Percentiles rank a stretch among this genome's conserved stretches.
Evolutionary conservation across 2,888 invertebrate genomes (phyloP).

Genomic region (Stenodera caucasica): DNA sequence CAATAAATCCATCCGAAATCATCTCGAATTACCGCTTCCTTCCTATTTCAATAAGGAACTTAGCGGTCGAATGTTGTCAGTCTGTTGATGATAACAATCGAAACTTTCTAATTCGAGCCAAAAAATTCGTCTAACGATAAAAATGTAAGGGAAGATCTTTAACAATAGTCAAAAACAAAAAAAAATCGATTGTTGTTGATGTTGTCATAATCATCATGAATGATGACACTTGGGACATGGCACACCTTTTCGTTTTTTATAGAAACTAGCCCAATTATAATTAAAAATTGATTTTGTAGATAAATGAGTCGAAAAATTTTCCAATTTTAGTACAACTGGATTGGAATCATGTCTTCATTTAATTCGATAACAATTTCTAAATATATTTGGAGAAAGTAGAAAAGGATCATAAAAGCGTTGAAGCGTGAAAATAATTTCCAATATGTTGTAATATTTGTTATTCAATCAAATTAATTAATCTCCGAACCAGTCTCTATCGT

Average conservation of each 20-base stretch:
- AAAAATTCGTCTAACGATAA: no score
- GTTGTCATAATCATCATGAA: slow-evolving; percentile 38
- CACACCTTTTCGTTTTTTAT: slow-evolving; percentile 37
- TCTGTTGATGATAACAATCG: slow-evolving; percentile 17
- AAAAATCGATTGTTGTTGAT: slow-evolving; percentile 40
- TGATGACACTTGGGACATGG: slow-evolving; percentile 48
- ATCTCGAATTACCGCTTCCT: slow-evolving; percentile 36
- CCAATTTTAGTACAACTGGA: no score
- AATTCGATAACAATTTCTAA: not conserved
- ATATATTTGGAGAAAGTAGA: not conserved
- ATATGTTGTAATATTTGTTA: no score
- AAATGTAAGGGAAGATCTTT: no score
- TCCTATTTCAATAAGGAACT: slow-evolving; percentile 31
- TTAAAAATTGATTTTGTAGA: not conserved
- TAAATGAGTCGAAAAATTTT: no score
- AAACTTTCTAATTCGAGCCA: not conserved
- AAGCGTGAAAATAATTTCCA: not conserved
- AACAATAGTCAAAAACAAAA: no score
- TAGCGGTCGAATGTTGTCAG: slow-evolving; percentile 34
- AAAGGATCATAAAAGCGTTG: not conserved
- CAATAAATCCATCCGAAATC: slow-evolving; percentile 22
- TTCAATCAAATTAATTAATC: no score
- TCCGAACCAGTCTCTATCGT: no score
- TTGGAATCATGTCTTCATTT: no score
- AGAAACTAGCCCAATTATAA: slow-evolving; percentile 37